Conservation (phyloP, 2,113 vertebrate genomes). For the Tragulus kanchil region DNA sequence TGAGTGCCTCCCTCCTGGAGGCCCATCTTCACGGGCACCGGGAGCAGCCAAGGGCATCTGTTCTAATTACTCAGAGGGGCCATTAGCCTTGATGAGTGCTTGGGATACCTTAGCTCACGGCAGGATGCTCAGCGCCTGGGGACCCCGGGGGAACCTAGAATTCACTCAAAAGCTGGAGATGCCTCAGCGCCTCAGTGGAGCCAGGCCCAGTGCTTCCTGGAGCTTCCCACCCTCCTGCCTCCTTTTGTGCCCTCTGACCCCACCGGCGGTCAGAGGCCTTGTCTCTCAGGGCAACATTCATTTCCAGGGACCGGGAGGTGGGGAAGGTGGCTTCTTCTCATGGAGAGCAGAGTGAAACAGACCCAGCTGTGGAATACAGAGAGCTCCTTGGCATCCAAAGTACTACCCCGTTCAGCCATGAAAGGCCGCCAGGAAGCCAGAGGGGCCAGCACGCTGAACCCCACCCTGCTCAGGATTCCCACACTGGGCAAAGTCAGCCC, state of each 20-base stretch:
- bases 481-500: background rate
- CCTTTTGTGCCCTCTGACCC: background rate
- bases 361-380: background rate
- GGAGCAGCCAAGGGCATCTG: background rate
- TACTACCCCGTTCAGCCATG: background rate
- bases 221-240: conserved; percentile 1
- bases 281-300: background rate
- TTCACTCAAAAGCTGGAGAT: conserved; percentile 15
- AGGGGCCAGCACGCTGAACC: background rate
- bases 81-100: background rate
- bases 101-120: background rate
- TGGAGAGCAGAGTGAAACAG: background rate
- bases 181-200: background rate
- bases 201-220: background rate
- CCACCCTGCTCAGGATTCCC: background rate
- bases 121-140: background rate
- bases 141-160: background rate
- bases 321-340: background rate
- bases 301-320: background rate
- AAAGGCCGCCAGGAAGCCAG: background rate
- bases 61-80: background rate
- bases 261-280: background rate
- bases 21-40: background rate
- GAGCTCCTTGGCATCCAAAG: background rate
- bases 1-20: background rate